Percentiles rank a stretch among this genome's conserved stretches.
Evolutionary conservation across 2,113 vertebrate genomes (phyloP).

Genomic region (Psammodynastes pulverulentus): DNA sequence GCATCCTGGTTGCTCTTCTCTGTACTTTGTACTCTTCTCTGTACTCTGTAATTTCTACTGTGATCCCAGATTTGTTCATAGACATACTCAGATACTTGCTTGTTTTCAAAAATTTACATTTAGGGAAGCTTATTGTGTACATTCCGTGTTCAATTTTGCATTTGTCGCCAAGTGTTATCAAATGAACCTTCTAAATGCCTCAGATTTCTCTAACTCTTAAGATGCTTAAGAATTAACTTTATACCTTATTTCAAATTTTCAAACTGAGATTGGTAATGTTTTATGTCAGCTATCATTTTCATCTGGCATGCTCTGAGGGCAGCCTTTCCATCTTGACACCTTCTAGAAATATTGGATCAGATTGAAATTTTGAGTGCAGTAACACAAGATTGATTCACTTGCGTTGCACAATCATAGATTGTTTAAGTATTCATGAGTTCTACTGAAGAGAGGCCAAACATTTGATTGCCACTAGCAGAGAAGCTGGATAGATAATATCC

Average conservation of each 20-base stretch:
- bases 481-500: neutral
- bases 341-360: neutral
- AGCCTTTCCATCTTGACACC: neutral
- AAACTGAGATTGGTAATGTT: neutral
- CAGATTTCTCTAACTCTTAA: neutral
- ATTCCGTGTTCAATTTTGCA: neutral
- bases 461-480: neutral
- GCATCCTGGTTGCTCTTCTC: too few species aligned
- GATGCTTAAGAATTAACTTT: neutral
- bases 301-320: neutral
- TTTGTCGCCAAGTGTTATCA: neutral
- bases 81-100: rapidly evolving
- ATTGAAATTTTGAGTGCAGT: neutral
- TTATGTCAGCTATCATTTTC: neutral
- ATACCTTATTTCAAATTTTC: neutral
- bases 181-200: neutral
- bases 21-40: too few species aligned
- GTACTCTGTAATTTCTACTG: too few species aligned
- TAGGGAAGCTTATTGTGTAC: neutral
- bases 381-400: neutral
- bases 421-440: neutral
- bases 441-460: neutral
- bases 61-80: neutral
- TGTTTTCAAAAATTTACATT: neutral
- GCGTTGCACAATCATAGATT: neutral